Base-by-base conservation (phyloP, 1,140 invertebrate species). In the Caenorhabditis briggsae region DNA sequence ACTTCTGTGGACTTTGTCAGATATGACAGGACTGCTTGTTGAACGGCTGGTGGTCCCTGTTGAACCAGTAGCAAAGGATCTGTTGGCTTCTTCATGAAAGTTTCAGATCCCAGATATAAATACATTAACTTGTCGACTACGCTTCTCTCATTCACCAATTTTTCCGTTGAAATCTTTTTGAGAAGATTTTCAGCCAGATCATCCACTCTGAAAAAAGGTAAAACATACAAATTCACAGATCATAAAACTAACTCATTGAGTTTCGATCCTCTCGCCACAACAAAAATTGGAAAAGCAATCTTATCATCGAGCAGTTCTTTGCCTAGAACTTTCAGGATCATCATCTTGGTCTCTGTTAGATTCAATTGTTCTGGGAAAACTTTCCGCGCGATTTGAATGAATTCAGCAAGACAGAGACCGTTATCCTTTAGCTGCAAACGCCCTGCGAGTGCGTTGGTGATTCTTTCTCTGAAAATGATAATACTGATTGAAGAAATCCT, bases 81-180 rank as follows among this genome's bases (percentile, higher is more conserved):
- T 43, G 16, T 20, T 5, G 70, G 70, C 33, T 74, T 74, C 20
- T 5, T 33, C 0, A 16, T 43, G 12, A 18, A 23, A 11, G 65
- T 14, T 9, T 70, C 56, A 7, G 85, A 86, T 48, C 85, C 85
- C 2, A 86, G 78, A 48, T 64, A 86, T 25, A 23, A 12, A 11
- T 12, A 16, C 55, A 86, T 64, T 18, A 86, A 50, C 14, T 64
- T 65, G 20, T 82, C 58, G 2, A 86, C 59, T 7, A 86, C 85
- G 11, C 2, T 14, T n/a, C 8, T 48, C 5, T 82, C 59, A 16
- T 86, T 64, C 1, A 86, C 64, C 20, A 70, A 64, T 6, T 33
- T n/a, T 58, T 86, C 64, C 11, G 50, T 84, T 9, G 83, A 25
- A 20, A 86, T 53, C 48, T 86, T 86, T 41, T 86, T 86, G 33